phyloP scores from a whole-genome alignment of 2,113 vertebrate species.

The Eleginops maclovinus region DNA sequence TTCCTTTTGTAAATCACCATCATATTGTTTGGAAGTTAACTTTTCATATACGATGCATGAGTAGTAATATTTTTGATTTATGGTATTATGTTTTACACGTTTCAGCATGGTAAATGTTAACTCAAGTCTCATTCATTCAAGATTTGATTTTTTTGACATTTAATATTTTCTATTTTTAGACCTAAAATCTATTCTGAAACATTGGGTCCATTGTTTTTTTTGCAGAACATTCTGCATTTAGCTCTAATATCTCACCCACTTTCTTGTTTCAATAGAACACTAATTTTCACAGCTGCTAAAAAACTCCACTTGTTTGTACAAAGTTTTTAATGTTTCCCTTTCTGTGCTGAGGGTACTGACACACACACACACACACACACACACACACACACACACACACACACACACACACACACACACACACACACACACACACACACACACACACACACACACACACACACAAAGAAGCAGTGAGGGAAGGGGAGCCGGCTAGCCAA shows the following conservation, averaged over 20 bases:
- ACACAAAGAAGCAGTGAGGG: slow-evolving; percentile 10
- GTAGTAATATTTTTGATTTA: no score
- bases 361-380: slow-evolving; percentile 22
- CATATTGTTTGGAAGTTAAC: no score
- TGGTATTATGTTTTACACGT: no score
- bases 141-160: not conserved
- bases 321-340: slow-evolving; percentile 28
- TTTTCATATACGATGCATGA: no score
- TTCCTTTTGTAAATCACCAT: no score
- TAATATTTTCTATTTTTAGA: not conserved
- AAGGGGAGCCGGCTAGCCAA: slow-evolving; percentile 71
- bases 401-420: slow-evolving; percentile 31
- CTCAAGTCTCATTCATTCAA: not conserved
- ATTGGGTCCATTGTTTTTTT: no score
- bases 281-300: not conserved
- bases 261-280: not conserved
- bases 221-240: no score
- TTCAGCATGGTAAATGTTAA: not conserved
- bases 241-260: not conserved
- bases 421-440: slow-evolving; percentile 26
- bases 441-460: slow-evolving; percentile 12
- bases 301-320: slow-evolving; percentile 34
- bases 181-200: not conserved
- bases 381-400: slow-evolving; percentile 29
- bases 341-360: slow-evolving; percentile 15